Conservation (phyloP, 1,140 invertebrate genomes). For the Ceratosolen solmsi region DNA sequence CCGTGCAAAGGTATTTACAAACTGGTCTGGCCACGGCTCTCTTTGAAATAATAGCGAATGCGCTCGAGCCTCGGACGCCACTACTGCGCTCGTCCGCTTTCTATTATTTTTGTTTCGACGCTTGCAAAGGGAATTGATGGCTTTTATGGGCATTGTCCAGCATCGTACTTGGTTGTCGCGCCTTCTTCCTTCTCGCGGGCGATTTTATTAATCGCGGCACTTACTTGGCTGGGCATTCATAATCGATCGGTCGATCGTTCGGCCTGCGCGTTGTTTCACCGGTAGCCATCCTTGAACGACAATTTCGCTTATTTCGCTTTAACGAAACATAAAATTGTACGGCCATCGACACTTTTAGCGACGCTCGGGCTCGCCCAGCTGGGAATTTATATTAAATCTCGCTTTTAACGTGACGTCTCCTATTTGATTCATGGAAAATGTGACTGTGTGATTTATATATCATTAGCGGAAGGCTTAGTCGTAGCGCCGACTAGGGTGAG, state of each 20-base stretch:
- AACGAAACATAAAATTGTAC: not conserved
- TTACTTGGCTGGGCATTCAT: not conserved
- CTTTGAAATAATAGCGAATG: slow-evolving; percentile 27
- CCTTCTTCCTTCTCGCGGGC: not conserved
- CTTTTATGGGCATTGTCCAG: not conserved
- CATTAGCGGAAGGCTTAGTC: not conserved
- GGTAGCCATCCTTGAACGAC: not conserved
- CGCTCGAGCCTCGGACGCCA: not conserved
- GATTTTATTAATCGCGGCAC: not conserved
- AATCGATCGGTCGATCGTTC: not conserved
- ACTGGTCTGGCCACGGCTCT: not conserved
- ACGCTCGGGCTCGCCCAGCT: not conserved
- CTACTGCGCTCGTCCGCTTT: not conserved
- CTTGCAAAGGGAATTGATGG: not conserved
- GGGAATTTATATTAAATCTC: not conserved
- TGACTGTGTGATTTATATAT: not conserved
- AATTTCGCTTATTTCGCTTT: not conserved
- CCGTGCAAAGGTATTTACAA: slow-evolving; percentile 32
- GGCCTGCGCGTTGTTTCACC: not conserved
- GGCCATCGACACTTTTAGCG: not conserved
- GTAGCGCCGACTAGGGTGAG: not conserved
- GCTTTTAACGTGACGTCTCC: not conserved
- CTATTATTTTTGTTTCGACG: not conserved
- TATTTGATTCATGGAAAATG: too few relatives aligned
- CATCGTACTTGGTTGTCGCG: not conserved